A percentile compares a stretch with the other conserved stretches of the same genome.
phyloP scores from a whole-genome alignment of 2,797 vertebrate genomes.

The Vespertilio murinus region DNA sequence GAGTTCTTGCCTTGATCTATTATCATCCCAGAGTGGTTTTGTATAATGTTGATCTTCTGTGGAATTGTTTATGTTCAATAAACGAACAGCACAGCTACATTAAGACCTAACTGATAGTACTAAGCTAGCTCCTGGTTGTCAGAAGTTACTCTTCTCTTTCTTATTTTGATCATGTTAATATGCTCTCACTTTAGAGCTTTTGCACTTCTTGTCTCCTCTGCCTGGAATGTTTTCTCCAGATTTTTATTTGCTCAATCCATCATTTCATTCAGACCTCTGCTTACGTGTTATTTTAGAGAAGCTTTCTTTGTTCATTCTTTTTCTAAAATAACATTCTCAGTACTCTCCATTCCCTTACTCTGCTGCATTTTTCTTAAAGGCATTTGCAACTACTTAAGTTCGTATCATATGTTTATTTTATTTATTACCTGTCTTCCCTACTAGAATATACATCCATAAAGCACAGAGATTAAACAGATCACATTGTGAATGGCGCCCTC shows the following conservation, averaged over 20 bases:
- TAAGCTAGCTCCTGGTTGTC: neutral
- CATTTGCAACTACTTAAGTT: neutral
- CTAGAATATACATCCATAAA: neutral
- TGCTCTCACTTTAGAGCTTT: neutral
- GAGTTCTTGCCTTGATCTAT: neutral
- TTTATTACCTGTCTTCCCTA: neutral
- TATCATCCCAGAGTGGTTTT: neutral
- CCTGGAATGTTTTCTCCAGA: neutral
- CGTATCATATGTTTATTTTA: neutral
- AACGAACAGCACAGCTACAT: neutral
- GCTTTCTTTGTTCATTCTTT: neutral
- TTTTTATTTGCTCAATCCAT: neutral
- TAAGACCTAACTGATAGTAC: neutral
- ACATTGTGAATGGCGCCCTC: neutral
- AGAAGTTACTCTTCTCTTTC: neutral
- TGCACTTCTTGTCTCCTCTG: neutral
- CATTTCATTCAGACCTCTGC: neutral
- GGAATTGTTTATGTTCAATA: neutral
- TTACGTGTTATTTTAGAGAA: neutral
- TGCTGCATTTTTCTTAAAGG: neutral
- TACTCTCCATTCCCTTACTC: neutral
- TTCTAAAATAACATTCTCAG: neutral
- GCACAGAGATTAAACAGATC: neutral
- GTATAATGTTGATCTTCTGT: neutral
- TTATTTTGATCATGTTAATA: neutral